These are phyloP conservation scores for Montipora capricornis DNA, from an alignment of 64 coral and sea anemone genomes.

Conservation along the genomic window DNA sequence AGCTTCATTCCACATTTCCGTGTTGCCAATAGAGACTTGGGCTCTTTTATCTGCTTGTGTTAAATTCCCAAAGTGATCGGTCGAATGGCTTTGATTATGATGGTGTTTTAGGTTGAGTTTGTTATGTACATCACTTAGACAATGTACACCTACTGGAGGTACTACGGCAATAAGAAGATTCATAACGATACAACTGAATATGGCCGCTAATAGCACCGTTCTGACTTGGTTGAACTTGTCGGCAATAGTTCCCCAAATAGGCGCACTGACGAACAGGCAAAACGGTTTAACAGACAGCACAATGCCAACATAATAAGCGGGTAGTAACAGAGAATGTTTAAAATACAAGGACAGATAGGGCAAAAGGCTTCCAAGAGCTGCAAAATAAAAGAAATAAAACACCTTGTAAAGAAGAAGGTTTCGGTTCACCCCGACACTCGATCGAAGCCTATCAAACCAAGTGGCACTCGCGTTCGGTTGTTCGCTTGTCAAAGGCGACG, in stretches of 20 bases:
- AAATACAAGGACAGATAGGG: conserved; percentile 93
- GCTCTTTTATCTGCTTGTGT: not conserved
- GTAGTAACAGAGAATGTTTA: conserved; percentile 92
- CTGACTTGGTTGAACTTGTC: conserved; percentile 96
- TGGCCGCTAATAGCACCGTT: conserved; percentile 71
- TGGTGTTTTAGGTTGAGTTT: conserved; percentile 73
- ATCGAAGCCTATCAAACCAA: conserved; percentile 67
- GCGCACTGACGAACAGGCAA: conserved; percentile 91
- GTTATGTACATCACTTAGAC: conserved; percentile 83
- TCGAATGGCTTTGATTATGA: conserved; percentile 8
- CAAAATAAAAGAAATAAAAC: conserved; percentile 98
- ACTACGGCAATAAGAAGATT: conserved; percentile 85
- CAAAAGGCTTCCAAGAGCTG: conserved; percentile 77
- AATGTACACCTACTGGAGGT: conserved; percentile 77
- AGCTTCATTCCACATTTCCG: conserved; percentile 75
- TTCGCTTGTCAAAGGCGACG: not conserved
- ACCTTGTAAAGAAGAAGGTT: conserved; percentile 87
- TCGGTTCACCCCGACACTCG: conserved; percentile 69
- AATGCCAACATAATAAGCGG: conserved; percentile 89
- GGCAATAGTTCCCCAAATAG: conserved; percentile 85
- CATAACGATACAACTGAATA: conserved; percentile 79
- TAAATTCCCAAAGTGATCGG: not conserved
- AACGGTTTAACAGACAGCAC: conserved; percentile 85
- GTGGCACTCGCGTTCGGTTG: not conserved
- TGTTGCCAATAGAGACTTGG: conserved; percentile 53